phyloP scores from a whole-genome alignment of 2,113 vertebrate species.

The Grammomys dolichurus region DNA sequence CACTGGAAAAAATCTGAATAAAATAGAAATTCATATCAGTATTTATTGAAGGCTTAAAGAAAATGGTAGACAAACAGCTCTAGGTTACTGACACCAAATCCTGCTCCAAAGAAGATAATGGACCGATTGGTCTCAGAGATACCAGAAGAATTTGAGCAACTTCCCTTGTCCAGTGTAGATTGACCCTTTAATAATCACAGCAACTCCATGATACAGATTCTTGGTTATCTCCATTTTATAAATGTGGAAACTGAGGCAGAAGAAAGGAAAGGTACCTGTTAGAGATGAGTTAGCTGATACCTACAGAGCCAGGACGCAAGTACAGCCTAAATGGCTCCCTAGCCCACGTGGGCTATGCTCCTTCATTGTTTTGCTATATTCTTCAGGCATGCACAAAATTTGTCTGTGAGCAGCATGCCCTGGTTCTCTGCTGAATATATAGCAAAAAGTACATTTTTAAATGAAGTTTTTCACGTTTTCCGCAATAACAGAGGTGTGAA shows the following conservation, averaged over 20 bases:
- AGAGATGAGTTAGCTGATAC: neutral
- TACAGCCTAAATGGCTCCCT: neutral
- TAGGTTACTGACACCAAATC: neutral
- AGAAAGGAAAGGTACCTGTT: neutral
- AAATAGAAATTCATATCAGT: neutral
- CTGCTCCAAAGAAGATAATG: neutral
- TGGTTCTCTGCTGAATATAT: constrained; percentile 42
- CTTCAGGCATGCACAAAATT: neutral
- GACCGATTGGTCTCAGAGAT: neutral
- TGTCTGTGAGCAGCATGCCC: neutral
- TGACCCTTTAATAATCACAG: neutral
- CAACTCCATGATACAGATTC: neutral
- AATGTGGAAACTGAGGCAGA: neutral
- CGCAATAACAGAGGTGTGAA: constrained; percentile 52
- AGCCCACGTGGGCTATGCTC: neutral
- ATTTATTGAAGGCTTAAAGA: constrained; percentile 24
- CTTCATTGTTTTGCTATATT: neutral
- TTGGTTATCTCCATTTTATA: neutral
- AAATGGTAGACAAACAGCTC: neutral
- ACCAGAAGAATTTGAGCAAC: neutral
- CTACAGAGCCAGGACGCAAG: neutral
- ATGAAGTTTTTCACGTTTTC: constrained; percentile 59
- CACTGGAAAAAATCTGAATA: neutral
- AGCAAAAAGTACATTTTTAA: constrained; percentile 21
- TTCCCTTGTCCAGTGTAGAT: neutral